Evolutionary conservation across 2,888 invertebrate species (phyloP).

Genomic region (Pseudeuparius sepicola): DNA sequence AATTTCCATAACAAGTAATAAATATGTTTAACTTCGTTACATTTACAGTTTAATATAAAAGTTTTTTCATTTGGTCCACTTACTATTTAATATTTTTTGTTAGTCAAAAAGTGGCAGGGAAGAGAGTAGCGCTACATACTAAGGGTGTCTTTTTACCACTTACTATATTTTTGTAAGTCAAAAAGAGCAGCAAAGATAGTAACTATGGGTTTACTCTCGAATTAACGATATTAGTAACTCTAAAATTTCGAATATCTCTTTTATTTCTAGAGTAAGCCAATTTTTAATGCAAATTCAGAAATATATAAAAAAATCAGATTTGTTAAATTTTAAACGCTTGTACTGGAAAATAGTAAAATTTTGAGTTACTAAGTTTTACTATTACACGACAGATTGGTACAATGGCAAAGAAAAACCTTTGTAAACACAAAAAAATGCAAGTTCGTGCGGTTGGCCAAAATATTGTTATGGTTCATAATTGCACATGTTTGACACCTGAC

Average conservation of each 20-base stretch:
- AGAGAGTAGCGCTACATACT: neutral
- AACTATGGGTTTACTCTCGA: neutral
- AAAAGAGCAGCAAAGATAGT: no score
- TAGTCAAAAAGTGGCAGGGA: constrained; percentile 1
- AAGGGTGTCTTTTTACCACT: no score
- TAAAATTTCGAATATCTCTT: constrained; percentile 1
- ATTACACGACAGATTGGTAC: no score
- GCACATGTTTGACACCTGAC: no score
- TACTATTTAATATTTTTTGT: constrained; percentile 2
- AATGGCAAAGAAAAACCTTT: no score
- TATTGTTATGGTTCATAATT: no score
- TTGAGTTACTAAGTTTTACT: no score
- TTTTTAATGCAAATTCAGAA: neutral
- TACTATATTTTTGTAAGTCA: no score
- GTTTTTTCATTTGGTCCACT: constrained; percentile 1
- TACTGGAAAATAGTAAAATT: no score
- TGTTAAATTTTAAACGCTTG: no score
- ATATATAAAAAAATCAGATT: neutral
- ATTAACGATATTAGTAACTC: constrained; percentile 2
- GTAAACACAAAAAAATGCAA: no score
- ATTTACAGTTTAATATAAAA: neutral
- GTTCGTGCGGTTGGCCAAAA: no score
- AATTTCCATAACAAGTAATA: constrained; percentile 2
- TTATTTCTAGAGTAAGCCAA: neutral
- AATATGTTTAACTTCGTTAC: neutral